Percentiles rank a stretch among this genome's conserved stretches.
phyloP scores from a whole-genome alignment of 2,113 vertebrate genomes.

The Arizona elegans region DNA sequence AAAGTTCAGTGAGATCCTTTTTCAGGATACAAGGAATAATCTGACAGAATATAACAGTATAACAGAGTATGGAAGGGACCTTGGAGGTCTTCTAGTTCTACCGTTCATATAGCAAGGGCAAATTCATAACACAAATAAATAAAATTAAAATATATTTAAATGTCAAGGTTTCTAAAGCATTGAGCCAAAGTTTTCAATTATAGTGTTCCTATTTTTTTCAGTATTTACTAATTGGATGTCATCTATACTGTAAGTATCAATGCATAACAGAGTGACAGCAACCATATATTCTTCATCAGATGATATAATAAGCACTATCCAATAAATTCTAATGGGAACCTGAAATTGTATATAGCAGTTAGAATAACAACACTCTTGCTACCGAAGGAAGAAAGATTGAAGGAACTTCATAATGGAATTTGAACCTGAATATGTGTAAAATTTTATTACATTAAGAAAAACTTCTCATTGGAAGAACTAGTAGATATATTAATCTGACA shows the following conservation, averaged over 20 bases:
- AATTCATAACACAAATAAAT: neutral
- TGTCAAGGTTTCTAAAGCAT: neutral
- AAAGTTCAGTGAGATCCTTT: neutral
- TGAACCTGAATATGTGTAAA: neutral
- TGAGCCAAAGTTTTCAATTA: neutral
- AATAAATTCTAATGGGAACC: neutral
- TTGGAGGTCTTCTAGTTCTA: too few relatives aligned
- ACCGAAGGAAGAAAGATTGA: neutral
- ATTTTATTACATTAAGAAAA: neutral
- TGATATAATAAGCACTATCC: neutral
- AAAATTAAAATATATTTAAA: neutral
- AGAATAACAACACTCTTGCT: neutral
- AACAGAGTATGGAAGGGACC: too few relatives aligned
- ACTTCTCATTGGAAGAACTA: neutral
- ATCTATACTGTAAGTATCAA: neutral
- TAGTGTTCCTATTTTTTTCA: neutral
- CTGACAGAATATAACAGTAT: too few relatives aligned
- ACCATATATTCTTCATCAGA: neutral
- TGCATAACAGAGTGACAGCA: neutral
- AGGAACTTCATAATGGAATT: neutral
- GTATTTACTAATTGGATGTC: neutral
- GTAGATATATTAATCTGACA: neutral
- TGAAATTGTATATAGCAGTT: too few relatives aligned
- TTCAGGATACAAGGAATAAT: too few relatives aligned
- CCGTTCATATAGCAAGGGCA: neutral